These are phyloP conservation scores for Drosophila baimaii DNA, from an alignment of 1,140 invertebrate species.

Conservation along the genomic window DNA sequence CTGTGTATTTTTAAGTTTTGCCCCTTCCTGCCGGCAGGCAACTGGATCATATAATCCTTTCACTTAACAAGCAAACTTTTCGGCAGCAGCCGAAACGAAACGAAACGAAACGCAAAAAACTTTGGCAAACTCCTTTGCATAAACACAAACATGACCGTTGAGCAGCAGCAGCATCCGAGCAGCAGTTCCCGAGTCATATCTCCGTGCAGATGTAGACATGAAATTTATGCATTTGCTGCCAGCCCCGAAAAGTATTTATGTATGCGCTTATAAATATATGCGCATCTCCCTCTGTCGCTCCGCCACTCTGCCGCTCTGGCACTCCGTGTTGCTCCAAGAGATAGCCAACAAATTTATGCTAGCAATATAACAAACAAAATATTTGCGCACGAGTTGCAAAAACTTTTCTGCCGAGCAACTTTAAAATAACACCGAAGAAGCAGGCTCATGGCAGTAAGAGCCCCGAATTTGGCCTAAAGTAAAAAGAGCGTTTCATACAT, in stretches of 20 bases:
- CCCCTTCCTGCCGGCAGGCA: constrained; percentile 8
- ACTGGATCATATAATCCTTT: constrained; percentile 82
- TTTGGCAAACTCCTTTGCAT: constrained; percentile 76
- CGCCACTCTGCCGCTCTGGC: constrained; percentile 33
- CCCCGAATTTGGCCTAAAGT: constrained; percentile 23
- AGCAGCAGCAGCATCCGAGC: constrained; percentile 2
- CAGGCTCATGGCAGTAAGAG: constrained; percentile 32
- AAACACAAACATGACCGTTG: constrained; percentile 69
- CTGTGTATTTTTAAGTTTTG: constrained; percentile 70
- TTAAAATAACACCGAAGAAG: constrained; percentile 74
- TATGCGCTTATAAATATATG: constrained; percentile 82
- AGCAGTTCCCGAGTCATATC: constrained; percentile 61
- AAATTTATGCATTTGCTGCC: constrained; percentile 80
- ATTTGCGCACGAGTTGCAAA: constrained; percentile 76
- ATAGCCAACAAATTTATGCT: constrained; percentile 82
- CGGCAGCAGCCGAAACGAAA: constrained; percentile 70
- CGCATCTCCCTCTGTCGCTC: constrained; percentile 43
- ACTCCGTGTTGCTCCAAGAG: constrained; percentile 41
- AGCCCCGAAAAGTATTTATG: constrained; percentile 79
- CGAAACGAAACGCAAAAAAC: constrained; percentile 38
- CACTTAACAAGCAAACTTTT: constrained; percentile 83
- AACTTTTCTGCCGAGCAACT: constrained; percentile 68
- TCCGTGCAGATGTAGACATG: constrained; percentile 55
- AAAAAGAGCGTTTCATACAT: constrained; percentile 19
- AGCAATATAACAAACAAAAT: constrained; percentile 82